phyloP scores from a whole-genome alignment of 2,113 vertebrate species.

The Platysternon megacephalum region DNA sequence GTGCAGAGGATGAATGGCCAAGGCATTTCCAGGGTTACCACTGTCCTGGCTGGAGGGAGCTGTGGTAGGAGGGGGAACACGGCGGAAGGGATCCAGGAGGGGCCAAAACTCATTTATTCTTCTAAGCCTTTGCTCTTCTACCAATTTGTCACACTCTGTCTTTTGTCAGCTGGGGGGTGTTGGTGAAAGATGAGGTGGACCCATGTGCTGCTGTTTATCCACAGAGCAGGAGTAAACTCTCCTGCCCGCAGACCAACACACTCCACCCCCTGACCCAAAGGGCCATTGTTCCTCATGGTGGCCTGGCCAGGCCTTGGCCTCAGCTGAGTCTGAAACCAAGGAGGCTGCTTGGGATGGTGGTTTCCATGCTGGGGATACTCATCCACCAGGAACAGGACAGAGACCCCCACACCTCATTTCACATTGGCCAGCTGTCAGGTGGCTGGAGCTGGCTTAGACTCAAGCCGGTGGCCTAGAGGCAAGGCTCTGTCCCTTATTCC shows the following conservation, averaged over 20 bases:
- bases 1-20: rapidly evolving
- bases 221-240: not conserved
- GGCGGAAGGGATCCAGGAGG: not conserved
- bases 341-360: not conserved
- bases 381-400: not conserved
- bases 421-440: not conserved
- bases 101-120: not conserved
- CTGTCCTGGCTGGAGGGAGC: rapidly evolving
- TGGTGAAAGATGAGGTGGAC: not conserved
- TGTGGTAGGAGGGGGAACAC: not conserved
- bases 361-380: no score
- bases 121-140: not conserved
- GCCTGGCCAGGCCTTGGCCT: not conserved
- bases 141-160: not conserved
- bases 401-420: not conserved
- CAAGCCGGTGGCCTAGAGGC: not conserved
- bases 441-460: not conserved
- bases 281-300: not conserved
- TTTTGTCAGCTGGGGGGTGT: not conserved
- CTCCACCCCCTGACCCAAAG: not conserved
- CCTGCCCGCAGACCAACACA: not conserved
- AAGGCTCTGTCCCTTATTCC: not conserved
- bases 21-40: rapidly evolving
- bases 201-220: not conserved
- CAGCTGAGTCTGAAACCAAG: not conserved